Base-by-base conservation (phyloP, 2,888 invertebrate species). In the Caenorhabditis becei region DNA sequence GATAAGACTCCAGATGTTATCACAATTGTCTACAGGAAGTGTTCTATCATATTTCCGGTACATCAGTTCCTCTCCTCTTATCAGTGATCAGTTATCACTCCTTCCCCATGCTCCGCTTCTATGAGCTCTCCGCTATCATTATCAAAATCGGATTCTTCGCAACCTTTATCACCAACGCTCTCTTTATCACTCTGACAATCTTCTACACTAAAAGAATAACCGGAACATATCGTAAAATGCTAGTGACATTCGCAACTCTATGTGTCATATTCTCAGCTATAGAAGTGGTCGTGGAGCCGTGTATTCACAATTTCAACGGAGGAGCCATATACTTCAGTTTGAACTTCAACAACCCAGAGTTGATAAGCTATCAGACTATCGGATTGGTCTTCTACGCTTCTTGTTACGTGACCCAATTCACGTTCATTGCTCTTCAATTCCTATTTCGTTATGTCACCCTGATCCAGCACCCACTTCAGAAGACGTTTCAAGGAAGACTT, bases 231-330 rank as follows among this genome's bases (percentile, higher is more conserved):
- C 26, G 28, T 20, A 28, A 54, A 7, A 26, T 54, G 54, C 16
- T 54, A 1, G 28, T 54, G 1, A 54, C 28, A 5, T 54, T 54
- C 54, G 54, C 54, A 18, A 14, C 54, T 1, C 8, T 28, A 14
- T 54, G 28, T n/a, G 28, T 54, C 16, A 2, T 54, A 7, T 28
- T 54, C 54, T 16, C 20, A 1, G 16, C 16, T n/a, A 23, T 28
- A 11, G 54, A 54, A n/a, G 3, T 54, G 20, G 7, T 54, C 54
- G 26, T n/a, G 1, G 28, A 28, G 7, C 54, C 54, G 1, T 54
- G 5, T n/a, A 26, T 54, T 28, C 54, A 54, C n/a, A 28, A 28
- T 3, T 54, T 28, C 26, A 54, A 54, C n/a, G 54, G 54, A 28
- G 28, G 54, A 7, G 11, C 28, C 16, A 2, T 54, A n/a, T 54